These are phyloP conservation scores for Drosophila suboccidentalis DNA, from an alignment of 2,888 invertebrate species.

Conservation along the genomic window DNA sequence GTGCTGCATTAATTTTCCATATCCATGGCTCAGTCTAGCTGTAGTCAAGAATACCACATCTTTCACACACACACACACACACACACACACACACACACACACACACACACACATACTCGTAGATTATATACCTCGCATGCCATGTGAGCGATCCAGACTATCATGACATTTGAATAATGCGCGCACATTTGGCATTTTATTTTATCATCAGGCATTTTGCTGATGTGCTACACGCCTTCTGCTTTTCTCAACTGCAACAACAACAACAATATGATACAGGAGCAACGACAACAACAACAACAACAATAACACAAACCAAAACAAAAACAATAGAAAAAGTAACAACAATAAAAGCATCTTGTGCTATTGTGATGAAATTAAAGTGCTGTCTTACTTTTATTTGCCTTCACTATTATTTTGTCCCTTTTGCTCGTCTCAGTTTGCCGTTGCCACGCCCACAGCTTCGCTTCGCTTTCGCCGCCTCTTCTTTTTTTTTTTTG, in stretches of 20 bases:
- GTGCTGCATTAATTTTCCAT: constrained; percentile 35
- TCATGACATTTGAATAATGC: constrained; percentile 80
- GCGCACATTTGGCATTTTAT: constrained; percentile 79
- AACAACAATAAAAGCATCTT: constrained; percentile 33
- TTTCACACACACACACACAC: constrained; percentile 7
- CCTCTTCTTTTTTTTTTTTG: background rate
- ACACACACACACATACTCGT: background rate
- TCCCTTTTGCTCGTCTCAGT: no score
- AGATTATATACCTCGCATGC: constrained; percentile 6
- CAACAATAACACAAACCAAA: background rate
- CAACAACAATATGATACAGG: constrained; percentile 10
- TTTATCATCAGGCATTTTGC: constrained; percentile 76
- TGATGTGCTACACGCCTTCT: constrained; percentile 61
- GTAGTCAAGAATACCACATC: constrained; percentile 23
- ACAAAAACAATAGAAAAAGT: constrained; percentile 3
- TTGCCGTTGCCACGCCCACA: constrained; percentile 40
- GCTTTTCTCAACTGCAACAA: constrained; percentile 20
- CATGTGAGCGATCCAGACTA: constrained; percentile 36
- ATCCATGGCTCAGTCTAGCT: constrained; percentile 18
- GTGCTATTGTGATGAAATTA: constrained; percentile 68
- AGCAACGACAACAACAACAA: constrained; percentile 18
- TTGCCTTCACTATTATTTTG: constrained; percentile 64
- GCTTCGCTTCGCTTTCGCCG: constrained; percentile 10
- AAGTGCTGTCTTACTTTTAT: constrained; percentile 62
- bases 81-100: constrained; percentile 1